phyloP scores from a whole-genome alignment of 2,113 vertebrate species.

The Phaethon lepturus region DNA sequence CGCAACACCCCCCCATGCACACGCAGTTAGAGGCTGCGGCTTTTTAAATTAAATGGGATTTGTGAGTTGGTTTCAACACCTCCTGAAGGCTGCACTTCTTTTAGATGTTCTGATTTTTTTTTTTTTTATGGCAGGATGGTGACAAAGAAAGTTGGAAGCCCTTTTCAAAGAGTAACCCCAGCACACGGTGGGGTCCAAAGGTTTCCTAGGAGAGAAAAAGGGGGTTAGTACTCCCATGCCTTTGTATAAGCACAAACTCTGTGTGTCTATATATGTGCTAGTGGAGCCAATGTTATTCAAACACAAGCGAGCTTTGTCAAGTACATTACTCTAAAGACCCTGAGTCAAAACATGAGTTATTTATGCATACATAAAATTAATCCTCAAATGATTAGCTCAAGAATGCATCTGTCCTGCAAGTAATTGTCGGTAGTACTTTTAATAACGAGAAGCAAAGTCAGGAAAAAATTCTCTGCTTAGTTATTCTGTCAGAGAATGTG shows the following conservation, averaged over 20 bases:
- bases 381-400: conserved; percentile 26
- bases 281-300: not conserved
- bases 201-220: not conserved
- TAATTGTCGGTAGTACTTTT: conserved; percentile 14
- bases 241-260: not conserved
- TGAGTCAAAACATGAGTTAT: conserved; percentile 16
- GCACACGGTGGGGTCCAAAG: accelerated
- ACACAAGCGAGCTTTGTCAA: not conserved
- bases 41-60: not conserved
- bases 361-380: conserved; percentile 40
- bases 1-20: accelerated
- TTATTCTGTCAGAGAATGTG: conserved; percentile 34
- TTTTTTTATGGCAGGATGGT: not conserved
- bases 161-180: not conserved
- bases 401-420: conserved; percentile 27
- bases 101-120: not conserved
- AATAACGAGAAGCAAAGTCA: conserved; percentile 32
- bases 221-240: accelerated
- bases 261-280: not conserved
- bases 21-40: accelerated
- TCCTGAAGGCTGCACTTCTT: accelerated
- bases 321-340: not conserved
- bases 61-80: not conserved
- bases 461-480: conserved; percentile 48
- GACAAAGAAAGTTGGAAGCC: not conserved